Evolutionary conservation across 1,140 invertebrate species (phyloP), one percentile per base, ranked within the genome.

Genomic region (Nymphalis io): DNA sequence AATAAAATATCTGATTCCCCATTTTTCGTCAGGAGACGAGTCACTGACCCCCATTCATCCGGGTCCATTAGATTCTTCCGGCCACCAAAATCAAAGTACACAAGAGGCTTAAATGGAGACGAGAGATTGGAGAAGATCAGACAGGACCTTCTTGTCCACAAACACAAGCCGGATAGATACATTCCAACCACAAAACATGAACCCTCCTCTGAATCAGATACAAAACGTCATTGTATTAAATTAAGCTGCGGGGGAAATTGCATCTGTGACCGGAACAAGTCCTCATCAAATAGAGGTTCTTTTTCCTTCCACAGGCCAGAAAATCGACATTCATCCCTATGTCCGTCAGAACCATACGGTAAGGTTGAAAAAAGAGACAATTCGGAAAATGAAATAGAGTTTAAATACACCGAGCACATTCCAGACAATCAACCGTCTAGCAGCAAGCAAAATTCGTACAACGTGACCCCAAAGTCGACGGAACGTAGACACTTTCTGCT

Each of bases 1-100:
- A 91, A 86, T 76, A 90, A 89, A 74, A 90, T 91, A 68, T 82
- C 89, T 1, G 89, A 91, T 48, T 91, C 89, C 1, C 89, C 89
- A 3, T 89, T 82, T 1, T 85, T 87, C 62, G 74, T 85, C 2
- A 75, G 89, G 63, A 64, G 89, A 76, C 73, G 88, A 61, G 78
- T 85, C n/a, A 76, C 73, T n/a, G 87, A 90, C 33, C 80, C 87
- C 4, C 80, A 87, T 53, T 72, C 82, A 6, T 83, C 85, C 5
- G 86, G 89, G 6, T 90, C 88, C 8, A 88, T 89, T 12, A 74
- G 86, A 60, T 91, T 91, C 70, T 90, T 91, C 70, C 75, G 88
- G 60, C 88, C 89, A 23, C 87, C 88, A 6, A 90, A 89, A 61
- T 84, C 89, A 1, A 91, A 91, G 69, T 91, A 91, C 67, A 89